A percentile compares a stretch with the other conserved stretches of the same genome.
These are phyloP conservation scores for Hybos culiciformis DNA, from an alignment of 2,888 invertebrate species.

Conservation along the genomic window DNA sequence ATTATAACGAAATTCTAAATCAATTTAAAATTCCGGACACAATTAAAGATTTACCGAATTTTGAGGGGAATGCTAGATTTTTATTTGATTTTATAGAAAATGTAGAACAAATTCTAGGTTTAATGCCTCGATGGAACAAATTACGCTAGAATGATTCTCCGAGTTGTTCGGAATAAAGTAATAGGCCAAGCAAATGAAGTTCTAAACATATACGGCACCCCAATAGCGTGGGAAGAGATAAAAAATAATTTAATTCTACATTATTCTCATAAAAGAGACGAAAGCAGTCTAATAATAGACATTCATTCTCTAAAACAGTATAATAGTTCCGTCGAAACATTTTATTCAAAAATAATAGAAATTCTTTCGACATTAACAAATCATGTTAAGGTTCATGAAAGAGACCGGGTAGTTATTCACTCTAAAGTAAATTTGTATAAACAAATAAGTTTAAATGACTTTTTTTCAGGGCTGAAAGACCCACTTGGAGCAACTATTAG, in stretches of 20 bases:
- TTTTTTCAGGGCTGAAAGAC: neutral
- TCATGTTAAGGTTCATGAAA: too few species aligned
- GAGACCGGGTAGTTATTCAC: too few species aligned
- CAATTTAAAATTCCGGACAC: slow-evolving; percentile 8
- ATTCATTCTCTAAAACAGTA: neutral
- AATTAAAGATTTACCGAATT: slow-evolving; percentile 5
- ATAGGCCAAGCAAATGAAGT: slow-evolving; percentile 10
- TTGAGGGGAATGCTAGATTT: slow-evolving; percentile 6
- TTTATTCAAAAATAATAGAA: neutral
- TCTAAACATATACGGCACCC: slow-evolving; percentile 10
- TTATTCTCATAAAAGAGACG: slow-evolving; percentile 12
- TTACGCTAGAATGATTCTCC: slow-evolving; percentile 3
- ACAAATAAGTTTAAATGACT: neutral
- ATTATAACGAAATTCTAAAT: too few species aligned
- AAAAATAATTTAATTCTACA: slow-evolving; percentile 10
- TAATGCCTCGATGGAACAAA: slow-evolving; percentile 8
- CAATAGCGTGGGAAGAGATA: slow-evolving; percentile 8
- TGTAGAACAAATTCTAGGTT: slow-evolving; percentile 12
- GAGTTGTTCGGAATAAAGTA: slow-evolving; percentile 10
- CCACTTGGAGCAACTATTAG: neutral
- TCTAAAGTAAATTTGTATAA: too few species aligned
- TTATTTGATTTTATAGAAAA: slow-evolving; percentile 12
- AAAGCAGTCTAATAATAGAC: slow-evolving; percentile 6
- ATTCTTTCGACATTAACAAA: neutral
- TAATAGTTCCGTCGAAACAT: neutral